phyloP scores from a whole-genome alignment of 2,888 invertebrate genomes.

The Meloe dianella region DNA sequence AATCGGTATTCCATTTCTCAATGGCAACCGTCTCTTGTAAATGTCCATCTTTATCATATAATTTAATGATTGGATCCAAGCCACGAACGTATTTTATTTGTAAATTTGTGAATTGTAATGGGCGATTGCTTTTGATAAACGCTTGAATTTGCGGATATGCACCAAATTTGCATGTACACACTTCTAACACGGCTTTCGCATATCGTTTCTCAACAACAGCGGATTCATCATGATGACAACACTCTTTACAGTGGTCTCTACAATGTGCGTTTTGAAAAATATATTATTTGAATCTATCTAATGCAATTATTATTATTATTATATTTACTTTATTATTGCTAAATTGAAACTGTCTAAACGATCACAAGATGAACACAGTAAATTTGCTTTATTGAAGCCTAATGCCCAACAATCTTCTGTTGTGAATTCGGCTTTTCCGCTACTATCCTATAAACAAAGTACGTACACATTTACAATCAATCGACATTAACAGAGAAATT shows the following conservation, averaged over 20 bases:
- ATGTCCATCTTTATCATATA: constrained; percentile 83
- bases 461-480: too few species aligned
- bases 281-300: constrained; percentile 2
- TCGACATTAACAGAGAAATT: too few species aligned
- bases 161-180: constrained; percentile 98
- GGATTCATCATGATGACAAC: constrained; percentile 79
- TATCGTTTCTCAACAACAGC: constrained; percentile 74
- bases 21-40: constrained; percentile 91
- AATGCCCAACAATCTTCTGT: constrained; percentile 83
- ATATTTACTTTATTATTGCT: constrained; percentile 65
- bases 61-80: constrained; percentile 90
- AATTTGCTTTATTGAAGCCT: constrained; percentile 85
- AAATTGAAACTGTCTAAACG: constrained; percentile 79
- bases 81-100: constrained; percentile 93
- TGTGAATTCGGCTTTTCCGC: constrained; percentile 60
- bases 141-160: constrained; percentile 98
- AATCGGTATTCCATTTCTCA: constrained; percentile 98
- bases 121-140: constrained; percentile 92
- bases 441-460: constrained; percentile 28
- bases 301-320: background rate
- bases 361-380: constrained; percentile 89
- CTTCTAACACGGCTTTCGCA: constrained; percentile 90
- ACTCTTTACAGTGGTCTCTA: constrained; percentile 75
- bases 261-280: too few species aligned
- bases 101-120: constrained; percentile 88